phyloP scores from a whole-genome alignment of 1,140 invertebrate genomes.

The Homalodisca vitripennis region DNA sequence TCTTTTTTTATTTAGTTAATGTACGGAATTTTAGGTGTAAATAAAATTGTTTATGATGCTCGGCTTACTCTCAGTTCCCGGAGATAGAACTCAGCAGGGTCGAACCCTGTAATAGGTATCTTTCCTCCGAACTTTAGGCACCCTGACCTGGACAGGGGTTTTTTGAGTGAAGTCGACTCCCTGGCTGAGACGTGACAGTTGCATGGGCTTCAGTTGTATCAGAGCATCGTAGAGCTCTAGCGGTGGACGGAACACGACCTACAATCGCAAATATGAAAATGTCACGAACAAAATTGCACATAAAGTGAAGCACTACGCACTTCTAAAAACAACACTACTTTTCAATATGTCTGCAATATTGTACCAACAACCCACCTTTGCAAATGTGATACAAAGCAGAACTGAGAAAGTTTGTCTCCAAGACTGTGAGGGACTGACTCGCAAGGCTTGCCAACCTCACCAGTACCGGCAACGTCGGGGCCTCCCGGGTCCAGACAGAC shows the following conservation, averaged over 20 bases:
- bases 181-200: constrained; percentile 55
- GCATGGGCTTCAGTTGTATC: constrained; percentile 63
- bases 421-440: constrained; percentile 56
- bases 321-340: too few relatives aligned
- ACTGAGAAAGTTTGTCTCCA: constrained; percentile 49
- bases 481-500: constrained; percentile 63
- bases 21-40: too few relatives aligned
- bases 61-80: constrained; percentile 68
- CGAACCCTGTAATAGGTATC: constrained; percentile 73
- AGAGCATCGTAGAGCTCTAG: constrained; percentile 71
- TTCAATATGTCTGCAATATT: too few relatives aligned
- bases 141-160: constrained; percentile 40
- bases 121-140: constrained; percentile 41
- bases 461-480: constrained; percentile 62
- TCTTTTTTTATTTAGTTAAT: too few relatives aligned
- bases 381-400: constrained; percentile 15
- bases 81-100: constrained; percentile 72
- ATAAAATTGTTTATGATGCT: background rate
- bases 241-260: constrained; percentile 64
- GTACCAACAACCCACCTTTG: constrained; percentile 28
- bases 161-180: constrained; percentile 45
- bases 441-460: constrained; percentile 66
- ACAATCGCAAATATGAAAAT: constrained; percentile 42
- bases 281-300: background rate
- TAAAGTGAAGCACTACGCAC: too few relatives aligned